Evolutionary conservation across 2,113 vertebrate genomes (phyloP), one percentile per base, ranked within the genome.

Genomic region (Platycercus adscitus): DNA sequence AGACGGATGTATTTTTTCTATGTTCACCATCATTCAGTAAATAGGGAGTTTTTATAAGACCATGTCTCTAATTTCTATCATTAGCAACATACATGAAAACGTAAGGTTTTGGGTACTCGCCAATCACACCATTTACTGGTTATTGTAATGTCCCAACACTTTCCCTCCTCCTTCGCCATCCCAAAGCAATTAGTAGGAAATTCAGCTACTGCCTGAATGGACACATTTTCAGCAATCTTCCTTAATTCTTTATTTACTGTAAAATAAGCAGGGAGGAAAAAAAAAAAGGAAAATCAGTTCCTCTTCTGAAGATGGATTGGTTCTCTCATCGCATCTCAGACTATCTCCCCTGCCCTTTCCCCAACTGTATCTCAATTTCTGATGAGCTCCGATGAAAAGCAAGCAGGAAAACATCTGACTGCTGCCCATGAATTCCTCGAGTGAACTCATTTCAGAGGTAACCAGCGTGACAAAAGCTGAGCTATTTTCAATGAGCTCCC

Each of bases 141-240:
- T 91, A 46, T 93, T 91, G 76, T 88, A 43, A 52, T 65, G 56
- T 60, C 92, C 79, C 76, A 73, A 66, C 69, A 2, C 44, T 83
- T 10, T 50, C 77, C 72, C 75, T 81, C 70, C 79, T 90, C 88
- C 43, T 60, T 89, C 37, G 8, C 35, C 43, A 65, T 73, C 65
- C 93, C 89, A 44, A 25, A 90, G 80, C 71, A 88, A 71, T 86
- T 60, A 61, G 53, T 44, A 88, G 90, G 72, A 90, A 91, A 91
- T 71, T 81, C 92, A 96, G 90, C 95, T 94, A 82, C 72, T 94
- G 86, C 65, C 89, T 94, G 92, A 96, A 96, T 92, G 88, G 87
- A 77, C 88, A 44, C 52, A 79, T 93, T 94, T 64, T 93, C 95
- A 93, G 76, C 88, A 93, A 91, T 91, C 88, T 96, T 71, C 60